Conservation (phyloP, 2,113 vertebrate species). For the Blennius ocellaris region DNA sequence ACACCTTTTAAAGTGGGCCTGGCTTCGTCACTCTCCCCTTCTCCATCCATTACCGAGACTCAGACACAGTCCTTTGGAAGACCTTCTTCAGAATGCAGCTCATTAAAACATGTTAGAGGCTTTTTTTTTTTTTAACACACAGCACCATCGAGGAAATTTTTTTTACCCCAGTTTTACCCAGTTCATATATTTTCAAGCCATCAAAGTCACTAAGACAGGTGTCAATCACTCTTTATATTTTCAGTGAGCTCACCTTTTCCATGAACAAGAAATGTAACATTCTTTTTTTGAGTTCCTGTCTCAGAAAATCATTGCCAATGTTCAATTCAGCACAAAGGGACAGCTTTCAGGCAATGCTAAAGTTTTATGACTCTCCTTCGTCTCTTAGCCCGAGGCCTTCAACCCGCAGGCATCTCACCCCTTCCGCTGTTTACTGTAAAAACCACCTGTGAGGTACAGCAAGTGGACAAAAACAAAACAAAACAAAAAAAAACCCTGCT, state of each 20-base stretch:
- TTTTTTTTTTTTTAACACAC: slow-evolving; percentile 29
- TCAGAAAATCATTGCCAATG: slow-evolving; percentile 9
- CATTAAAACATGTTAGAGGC: slow-evolving; percentile 63
- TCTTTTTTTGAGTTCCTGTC: background rate
- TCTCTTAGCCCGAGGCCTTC: slow-evolving; percentile 42
- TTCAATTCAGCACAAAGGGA: slow-evolving; percentile 27
- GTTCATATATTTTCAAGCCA: slow-evolving; percentile 16
- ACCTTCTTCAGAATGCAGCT: slow-evolving; percentile 43
- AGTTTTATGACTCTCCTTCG: slow-evolving; percentile 2
- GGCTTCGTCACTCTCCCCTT: slow-evolving; percentile 73
- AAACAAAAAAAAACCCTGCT: background rate
- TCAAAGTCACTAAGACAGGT: slow-evolving; percentile 14
- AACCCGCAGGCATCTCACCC: slow-evolving; percentile 39
- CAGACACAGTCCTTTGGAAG: slow-evolving; percentile 59
- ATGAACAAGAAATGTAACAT: background rate
- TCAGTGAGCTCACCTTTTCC: background rate
- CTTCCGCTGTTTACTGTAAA: slow-evolving; percentile 26
- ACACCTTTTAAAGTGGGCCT: slow-evolving; percentile 77
- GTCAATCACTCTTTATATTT: slow-evolving; percentile 17
- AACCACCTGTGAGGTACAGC: background rate
- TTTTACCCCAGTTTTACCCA: slow-evolving; percentile 18
- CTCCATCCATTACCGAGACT: slow-evolving; percentile 73
- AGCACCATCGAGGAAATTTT: slow-evolving; percentile 38
- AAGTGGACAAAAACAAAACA: slow-evolving; percentile 28
- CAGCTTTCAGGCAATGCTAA: slow-evolving; percentile 24